Evolutionary conservation across 2,113 vertebrate genomes (phyloP), one percentile per base, ranked within the genome.

Genomic region (Brachirus orientalis): DNA sequence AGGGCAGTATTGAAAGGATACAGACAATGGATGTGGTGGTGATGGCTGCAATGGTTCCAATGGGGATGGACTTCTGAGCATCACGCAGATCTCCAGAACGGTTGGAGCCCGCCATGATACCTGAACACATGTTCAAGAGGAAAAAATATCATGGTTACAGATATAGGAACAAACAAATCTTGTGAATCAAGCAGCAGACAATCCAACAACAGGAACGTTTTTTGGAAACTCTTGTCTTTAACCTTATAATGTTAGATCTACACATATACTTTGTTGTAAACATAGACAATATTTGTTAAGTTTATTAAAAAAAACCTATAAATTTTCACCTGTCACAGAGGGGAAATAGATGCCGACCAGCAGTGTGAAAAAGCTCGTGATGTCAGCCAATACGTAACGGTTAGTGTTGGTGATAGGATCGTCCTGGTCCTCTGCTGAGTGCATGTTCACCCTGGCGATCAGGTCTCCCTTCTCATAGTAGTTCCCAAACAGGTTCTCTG

Each of bases 81-180:
- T 99, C 98, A n/a, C 95, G 93, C 71, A 99, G 93, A 77, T 99
- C 97, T 73, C 98, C 98, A 0, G 98, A 99, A 65, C 98, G 95
- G 88, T 99, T 99, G 33, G 98, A 99, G 38, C 98, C 98, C 10
- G 98, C 98, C 98, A 99, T 99, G 90, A 99, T 99, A 20, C 97
- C 98, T 99, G 86, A 36, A 67, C 38, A 69, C 37, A 75, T 7
- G 67, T 48, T 62, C 0, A n/a, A 40, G 19, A 48, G 4, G 45
- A n/a, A 63, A 36, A 69, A 44, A 35, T 28, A 50, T 17, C 40
- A 65, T 54, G 63, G 35, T 66, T 50, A 58, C 11, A 53, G 37
- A 51, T 53, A 61, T 16, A 61, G 18, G 38, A 13, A 57, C 48
- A 56, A 50, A 60, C 44, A 63, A 5, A 4, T 19, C 8, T 7